Evolutionary conservation across 2,888 invertebrate species (phyloP).

Genomic region (Vannuccia rotundouncinata): DNA sequence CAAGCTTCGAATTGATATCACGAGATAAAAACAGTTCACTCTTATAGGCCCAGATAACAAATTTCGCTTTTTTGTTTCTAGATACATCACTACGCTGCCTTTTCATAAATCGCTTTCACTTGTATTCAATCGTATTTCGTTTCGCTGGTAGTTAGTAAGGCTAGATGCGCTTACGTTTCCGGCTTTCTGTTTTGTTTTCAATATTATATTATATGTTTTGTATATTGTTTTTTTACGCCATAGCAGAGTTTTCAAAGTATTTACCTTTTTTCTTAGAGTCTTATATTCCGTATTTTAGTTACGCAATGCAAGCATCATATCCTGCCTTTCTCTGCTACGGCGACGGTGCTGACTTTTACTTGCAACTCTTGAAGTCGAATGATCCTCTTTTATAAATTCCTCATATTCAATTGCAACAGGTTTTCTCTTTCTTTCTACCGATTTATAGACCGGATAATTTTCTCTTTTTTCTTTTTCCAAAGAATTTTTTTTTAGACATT

Average conservation of each 20-base stretch:
- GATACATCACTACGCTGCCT: slow-evolving; percentile 23
- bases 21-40: slow-evolving; percentile 24
- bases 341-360: slow-evolving; percentile 16
- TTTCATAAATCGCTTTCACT: slow-evolving; percentile 20
- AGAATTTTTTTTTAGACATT: too few relatives aligned
- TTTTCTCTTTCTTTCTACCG: slow-evolving; percentile 9
- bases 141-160: neutral
- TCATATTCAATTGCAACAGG: neutral
- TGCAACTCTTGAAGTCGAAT: slow-evolving; percentile 19
- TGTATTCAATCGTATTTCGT: slow-evolving; percentile 10
- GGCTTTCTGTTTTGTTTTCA: slow-evolving; percentile 19
- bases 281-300: slow-evolving; percentile 4
- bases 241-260: slow-evolving; percentile 18
- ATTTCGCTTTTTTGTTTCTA: slow-evolving; percentile 23
- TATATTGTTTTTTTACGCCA: slow-evolving; percentile 20
- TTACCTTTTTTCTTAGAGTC: slow-evolving; percentile 19
- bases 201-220: neutral
- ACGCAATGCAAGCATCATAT: slow-evolving; percentile 10
- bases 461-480: slow-evolving; percentile 22
- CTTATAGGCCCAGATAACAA: slow-evolving; percentile 21
- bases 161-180: neutral
- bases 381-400: slow-evolving; percentile 22
- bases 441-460: slow-evolving; percentile 19
- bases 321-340: slow-evolving; percentile 14
- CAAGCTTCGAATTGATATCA: slow-evolving; percentile 18